Evolutionary conservation across 2,113 vertebrate genomes (phyloP).

Genomic region (Sinocyclocheilus anshuiensis): DNA sequence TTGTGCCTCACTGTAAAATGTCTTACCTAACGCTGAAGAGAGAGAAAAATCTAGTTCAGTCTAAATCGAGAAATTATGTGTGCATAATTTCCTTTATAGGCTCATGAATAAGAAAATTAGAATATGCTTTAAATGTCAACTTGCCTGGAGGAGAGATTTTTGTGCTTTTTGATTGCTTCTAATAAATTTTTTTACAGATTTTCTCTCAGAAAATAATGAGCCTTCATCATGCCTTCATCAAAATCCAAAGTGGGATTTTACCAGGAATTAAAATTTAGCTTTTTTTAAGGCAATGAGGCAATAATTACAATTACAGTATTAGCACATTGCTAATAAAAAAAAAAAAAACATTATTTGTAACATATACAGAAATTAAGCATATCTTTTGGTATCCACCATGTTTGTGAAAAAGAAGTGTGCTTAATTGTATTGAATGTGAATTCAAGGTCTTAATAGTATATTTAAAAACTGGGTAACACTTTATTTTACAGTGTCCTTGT

Average conservation of each 20-base stretch:
- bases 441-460: background rate
- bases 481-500: no score
- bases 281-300: background rate
- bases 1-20: slow-evolving; percentile 6
- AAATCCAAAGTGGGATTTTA: background rate
- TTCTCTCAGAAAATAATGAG: background rate
- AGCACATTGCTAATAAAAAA: no score
- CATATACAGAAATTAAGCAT: no score
- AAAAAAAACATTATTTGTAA: no score
- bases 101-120: background rate
- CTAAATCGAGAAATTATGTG: background rate
- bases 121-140: background rate
- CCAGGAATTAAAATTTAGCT: background rate
- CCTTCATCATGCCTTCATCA: background rate
- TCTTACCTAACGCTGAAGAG: background rate
- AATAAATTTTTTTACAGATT: background rate
- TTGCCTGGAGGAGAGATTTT: background rate
- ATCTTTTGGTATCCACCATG: no score
- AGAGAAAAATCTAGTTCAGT: background rate
- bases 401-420: background rate
- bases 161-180: background rate
- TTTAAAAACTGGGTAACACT: no score
- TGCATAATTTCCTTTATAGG: background rate
- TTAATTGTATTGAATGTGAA: background rate
- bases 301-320: background rate